A percentile compares a stretch with the other conserved stretches of the same genome.
These are phyloP conservation scores for Blera fallax DNA, from an alignment of 2,888 invertebrate genomes.

Conservation along the genomic window DNA sequence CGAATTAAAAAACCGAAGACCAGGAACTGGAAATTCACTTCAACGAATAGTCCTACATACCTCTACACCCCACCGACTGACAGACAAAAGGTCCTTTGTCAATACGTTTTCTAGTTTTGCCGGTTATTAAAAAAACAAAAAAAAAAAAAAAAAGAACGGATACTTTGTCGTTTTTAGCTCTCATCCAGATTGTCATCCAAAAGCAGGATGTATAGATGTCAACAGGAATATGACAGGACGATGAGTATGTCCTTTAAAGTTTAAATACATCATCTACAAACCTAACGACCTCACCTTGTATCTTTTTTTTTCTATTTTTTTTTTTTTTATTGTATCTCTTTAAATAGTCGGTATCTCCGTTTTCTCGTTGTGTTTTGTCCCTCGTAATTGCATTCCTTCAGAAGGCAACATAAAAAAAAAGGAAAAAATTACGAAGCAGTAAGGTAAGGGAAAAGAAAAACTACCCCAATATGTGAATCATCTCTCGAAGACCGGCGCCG, in stretches of 20 bases:
- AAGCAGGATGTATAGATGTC: conserved; percentile 25
- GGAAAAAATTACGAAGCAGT: background rate
- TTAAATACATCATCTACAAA: conserved; percentile 46
- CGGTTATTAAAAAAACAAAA: background rate
- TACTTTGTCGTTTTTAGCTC: background rate
- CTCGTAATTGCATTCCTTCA: conserved; percentile 61
- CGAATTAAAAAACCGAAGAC: background rate
- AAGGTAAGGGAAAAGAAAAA: conserved; percentile 10
- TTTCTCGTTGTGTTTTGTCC: conserved; percentile 15
- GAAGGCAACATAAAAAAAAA: too few relatives aligned
- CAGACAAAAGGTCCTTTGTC: conserved; percentile 46
- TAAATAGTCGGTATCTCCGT: conserved; percentile 25
- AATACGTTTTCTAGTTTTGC: conserved; percentile 49
- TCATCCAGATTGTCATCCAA: conserved; percentile 7
- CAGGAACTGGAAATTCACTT: background rate
- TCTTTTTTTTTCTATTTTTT: background rate
- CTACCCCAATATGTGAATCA: conserved; percentile 67
- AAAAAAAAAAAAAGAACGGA: background rate
- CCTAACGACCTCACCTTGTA: conserved; percentile 57
- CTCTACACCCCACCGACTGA: background rate
- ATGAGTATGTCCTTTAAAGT: conserved; percentile 48
- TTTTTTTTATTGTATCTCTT: conserved; percentile 33
- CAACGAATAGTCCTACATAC: background rate
- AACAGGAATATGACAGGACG: conserved; percentile 20
- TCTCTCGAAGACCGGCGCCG: conserved; percentile 68